Percentiles rank a stretch among this genome's conserved stretches.
Evolutionary conservation across 2,113 vertebrate genomes (phyloP).

Genomic region (Benitochromis conjunctus): DNA sequence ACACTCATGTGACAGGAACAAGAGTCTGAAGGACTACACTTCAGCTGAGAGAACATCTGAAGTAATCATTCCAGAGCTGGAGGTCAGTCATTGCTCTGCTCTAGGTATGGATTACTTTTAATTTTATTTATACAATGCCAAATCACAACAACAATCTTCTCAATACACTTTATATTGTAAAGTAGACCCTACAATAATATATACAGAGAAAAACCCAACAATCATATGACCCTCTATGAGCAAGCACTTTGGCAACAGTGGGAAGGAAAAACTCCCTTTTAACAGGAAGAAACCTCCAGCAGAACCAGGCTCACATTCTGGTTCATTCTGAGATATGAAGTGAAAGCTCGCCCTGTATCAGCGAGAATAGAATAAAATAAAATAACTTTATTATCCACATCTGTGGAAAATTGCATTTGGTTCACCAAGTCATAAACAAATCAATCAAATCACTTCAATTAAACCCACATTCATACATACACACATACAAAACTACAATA

Average conservation of each 20-base stretch:
- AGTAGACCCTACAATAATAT: background rate
- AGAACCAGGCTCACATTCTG: background rate
- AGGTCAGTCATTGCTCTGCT: background rate
- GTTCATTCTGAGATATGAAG: background rate
- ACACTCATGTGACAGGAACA: background rate
- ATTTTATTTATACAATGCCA: background rate
- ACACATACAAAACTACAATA: background rate
- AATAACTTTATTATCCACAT: background rate
- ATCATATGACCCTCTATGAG: background rate
- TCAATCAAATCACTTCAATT: background rate
- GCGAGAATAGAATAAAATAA: background rate
- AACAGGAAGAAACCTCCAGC: background rate
- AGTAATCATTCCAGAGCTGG: background rate
- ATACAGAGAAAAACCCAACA: background rate
- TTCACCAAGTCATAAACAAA: background rate
- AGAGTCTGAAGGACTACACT: background rate
- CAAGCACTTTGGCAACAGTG: background rate
- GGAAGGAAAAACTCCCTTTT: background rate
- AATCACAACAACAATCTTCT: background rate
- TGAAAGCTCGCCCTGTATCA: background rate
- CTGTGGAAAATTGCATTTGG: background rate
- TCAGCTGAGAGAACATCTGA: background rate
- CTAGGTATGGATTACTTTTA: background rate
- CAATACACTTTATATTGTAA: background rate
- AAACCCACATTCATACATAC: background rate